Conservation (phyloP, 1,140 invertebrate species). For the Limonius californicus region DNA sequence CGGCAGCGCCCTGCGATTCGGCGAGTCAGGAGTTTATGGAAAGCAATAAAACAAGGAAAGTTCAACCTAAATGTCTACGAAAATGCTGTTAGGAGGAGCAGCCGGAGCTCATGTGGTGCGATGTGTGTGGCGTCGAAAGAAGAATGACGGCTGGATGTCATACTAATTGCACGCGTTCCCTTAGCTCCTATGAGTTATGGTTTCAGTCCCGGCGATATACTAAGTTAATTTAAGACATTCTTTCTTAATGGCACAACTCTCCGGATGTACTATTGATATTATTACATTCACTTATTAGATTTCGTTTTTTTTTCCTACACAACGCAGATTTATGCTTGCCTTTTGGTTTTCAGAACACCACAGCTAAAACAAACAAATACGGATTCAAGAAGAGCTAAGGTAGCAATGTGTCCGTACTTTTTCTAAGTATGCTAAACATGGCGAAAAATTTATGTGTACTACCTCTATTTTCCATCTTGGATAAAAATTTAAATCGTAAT, state of each 20-base stretch:
- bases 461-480: too few relatives aligned
- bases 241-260: conserved; percentile 14
- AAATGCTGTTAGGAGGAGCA: conserved; percentile 23
- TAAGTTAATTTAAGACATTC: conserved; percentile 16
- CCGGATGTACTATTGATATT: conserved; percentile 7
- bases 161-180: conserved; percentile 25
- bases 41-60: conserved; percentile 16
- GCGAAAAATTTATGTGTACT: too few relatives aligned
- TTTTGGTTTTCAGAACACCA: too few relatives aligned
- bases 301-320: too few relatives aligned
- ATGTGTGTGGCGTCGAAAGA: conserved; percentile 26
- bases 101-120: conserved; percentile 14
- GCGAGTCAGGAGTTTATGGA: conserved; percentile 19
- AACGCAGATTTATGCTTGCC: background rate
- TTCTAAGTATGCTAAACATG: too few relatives aligned
- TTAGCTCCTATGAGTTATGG: conserved; percentile 22
- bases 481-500: too few relatives aligned
- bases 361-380: too few relatives aligned
- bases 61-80: conserved; percentile 25
- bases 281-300: too few relatives aligned
- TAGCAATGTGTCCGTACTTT: background rate
- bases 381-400: too few relatives aligned
- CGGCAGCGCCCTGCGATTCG: conserved; percentile 14
- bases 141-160: conserved; percentile 24
- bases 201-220: background rate